Evolutionary conservation across 2,888 invertebrate species (phyloP), one percentile per base, ranked within the genome.

Genomic region (Xylocampa areola): DNA sequence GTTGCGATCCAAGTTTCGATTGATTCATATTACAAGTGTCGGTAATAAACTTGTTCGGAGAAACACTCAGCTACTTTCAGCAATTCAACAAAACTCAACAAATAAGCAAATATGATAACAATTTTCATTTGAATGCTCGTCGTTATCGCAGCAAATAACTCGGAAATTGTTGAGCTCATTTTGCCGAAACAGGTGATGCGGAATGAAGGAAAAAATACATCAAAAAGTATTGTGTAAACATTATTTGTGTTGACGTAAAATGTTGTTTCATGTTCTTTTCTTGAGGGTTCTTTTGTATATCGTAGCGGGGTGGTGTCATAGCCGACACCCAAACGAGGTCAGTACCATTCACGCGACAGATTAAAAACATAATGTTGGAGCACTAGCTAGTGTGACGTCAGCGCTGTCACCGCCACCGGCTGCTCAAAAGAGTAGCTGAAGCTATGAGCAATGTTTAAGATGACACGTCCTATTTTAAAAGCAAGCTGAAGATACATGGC

Each of bases 351-450:
- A 53, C 17, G 40, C 27, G 23, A 25, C 21, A 57, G 44, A 67
- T 66, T 57, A 53, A 43, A n/a, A 57, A 43, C 47, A 40, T 53
- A 53, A 66, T 54, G 17, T 37, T 32, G 30, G 37, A n/a, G 37
- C 44, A 6, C 23, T 45, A 27, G 14, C 23, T 27, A 40, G 55
- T 4, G 27, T 21, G 11, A 10, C n/a, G 0, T 23, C 2, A n/a
- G 21, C 7, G 25, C 45, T 13, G 29, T 30, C 36, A 41, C 17
- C 2, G 19, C 19, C n/a, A n/a, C n/a, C n/a, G n/a, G n/a, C n/a
- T n/a, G n/a, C n/a, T n/a, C n/a, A n/a, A n/a, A n/a, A n/a, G n/a
- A n/a, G n/a, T n/a, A n/a, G n/a, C n/a, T n/a, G n/a, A n/a, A n/a
- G n/a, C n/a, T n/a, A n/a, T n/a, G n/a, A n/a, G n/a, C n/a, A n/a